Evolutionary conservation across 2,797 vertebrate species (phyloP).

Genomic region (Cyprinodon diabolis): DNA sequence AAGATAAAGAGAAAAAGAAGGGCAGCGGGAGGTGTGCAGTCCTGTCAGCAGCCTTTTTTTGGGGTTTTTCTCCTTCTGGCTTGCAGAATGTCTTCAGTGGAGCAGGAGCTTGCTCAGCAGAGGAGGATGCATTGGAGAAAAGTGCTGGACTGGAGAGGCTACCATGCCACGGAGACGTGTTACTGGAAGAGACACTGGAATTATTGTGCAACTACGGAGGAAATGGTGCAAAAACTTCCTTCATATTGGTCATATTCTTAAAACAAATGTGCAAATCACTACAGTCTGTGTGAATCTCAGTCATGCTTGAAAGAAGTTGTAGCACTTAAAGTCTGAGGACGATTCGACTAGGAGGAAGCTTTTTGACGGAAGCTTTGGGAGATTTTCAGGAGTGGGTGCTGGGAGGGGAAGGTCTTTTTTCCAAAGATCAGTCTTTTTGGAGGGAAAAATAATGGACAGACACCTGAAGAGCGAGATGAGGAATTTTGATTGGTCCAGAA

Average conservation of each 20-base stretch:
- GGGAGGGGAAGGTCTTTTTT: constrained; percentile 13
- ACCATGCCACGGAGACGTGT: constrained; percentile 45
- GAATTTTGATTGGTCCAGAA: constrained; percentile 30
- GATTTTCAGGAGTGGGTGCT: constrained; percentile 41
- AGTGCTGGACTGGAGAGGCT: constrained; percentile 60
- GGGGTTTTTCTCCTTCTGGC: not conserved
- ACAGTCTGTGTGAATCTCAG: not conserved
- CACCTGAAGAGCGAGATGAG: constrained; percentile 17
- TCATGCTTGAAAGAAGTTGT: constrained; percentile 24
- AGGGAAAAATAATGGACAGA: constrained; percentile 23
- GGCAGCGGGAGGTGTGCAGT: constrained; percentile 9
- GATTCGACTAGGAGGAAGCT: constrained; percentile 34
- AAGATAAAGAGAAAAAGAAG: constrained; percentile 9
- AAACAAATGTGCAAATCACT: constrained; percentile 25
- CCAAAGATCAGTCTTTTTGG: constrained; percentile 23
- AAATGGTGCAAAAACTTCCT: constrained; percentile 12
- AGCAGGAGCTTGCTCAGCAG: constrained; percentile 20
- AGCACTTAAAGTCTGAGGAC: constrained; percentile 30
- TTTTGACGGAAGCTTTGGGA: constrained; percentile 46
- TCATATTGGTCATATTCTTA: constrained; percentile 28
- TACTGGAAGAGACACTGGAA: not conserved
- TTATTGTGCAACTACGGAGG: constrained; percentile 14
- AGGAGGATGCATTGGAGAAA: constrained; percentile 31
- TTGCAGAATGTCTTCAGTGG: constrained; percentile 22
- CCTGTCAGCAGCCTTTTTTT: constrained; percentile 23